Conservation (phyloP, 1,140 invertebrate genomes). For the Drosophila nigromelanica region DNA sequence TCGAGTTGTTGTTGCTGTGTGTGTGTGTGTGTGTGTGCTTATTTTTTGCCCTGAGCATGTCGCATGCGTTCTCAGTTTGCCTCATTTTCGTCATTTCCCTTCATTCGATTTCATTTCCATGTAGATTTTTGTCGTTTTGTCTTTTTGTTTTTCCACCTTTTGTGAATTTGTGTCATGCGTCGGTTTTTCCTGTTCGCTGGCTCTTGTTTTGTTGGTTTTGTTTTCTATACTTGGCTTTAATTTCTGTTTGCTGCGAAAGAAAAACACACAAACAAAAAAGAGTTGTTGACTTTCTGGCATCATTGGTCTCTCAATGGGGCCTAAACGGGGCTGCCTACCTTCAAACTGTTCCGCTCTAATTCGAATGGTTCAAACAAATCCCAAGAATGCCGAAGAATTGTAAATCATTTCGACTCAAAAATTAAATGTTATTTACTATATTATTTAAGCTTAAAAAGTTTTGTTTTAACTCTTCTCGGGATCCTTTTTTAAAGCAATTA, state of each 20-base stretch:
- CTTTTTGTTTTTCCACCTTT: constrained; percentile 61
- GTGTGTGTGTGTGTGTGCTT: not conserved
- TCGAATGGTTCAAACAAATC: constrained; percentile 22
- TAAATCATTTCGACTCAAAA: too few species aligned
- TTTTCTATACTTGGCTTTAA: constrained; percentile 60
- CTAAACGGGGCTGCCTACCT: constrained; percentile 18
- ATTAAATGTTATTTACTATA: too few species aligned
- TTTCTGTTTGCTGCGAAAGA: constrained; percentile 77
- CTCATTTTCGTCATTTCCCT: constrained; percentile 54
- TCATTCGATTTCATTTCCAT: constrained; percentile 69
- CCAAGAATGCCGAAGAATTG: constrained; percentile 5
- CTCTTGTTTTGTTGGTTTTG: constrained; percentile 7
- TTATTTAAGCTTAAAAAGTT: too few species aligned
- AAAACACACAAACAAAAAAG: constrained; percentile 51
- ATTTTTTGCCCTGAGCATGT: constrained; percentile 36
- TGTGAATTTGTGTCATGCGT: constrained; percentile 75
- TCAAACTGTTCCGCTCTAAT: constrained; percentile 63
- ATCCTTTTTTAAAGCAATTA: too few species aligned
- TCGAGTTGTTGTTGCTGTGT: constrained; percentile 22
- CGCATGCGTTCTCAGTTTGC: constrained; percentile 54
- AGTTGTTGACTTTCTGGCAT: constrained; percentile 68
- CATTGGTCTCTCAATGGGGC: constrained; percentile 8
- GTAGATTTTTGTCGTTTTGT: constrained; percentile 47
- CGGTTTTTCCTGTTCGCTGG: constrained; percentile 59
- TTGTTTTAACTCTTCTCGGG: too few species aligned